A percentile compares a stretch with the other conserved stretches of the same genome.
Conservation (phyloP, 1,140 invertebrate genomes). For the Dendrolimus punctatus region DNA sequence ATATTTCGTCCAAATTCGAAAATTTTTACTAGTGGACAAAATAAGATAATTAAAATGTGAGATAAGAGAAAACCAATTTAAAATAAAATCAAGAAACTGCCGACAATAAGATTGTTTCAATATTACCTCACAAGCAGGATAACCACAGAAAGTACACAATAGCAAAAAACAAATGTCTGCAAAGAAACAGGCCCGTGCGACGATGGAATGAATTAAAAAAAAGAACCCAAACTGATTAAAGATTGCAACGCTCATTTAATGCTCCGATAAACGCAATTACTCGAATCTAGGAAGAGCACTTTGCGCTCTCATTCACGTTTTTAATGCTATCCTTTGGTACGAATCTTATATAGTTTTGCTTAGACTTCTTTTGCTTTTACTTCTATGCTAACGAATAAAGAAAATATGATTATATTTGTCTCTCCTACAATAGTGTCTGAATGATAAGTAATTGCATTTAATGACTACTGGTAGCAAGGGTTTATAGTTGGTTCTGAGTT, state of each 20-base stretch:
- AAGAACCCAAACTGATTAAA: conserved; percentile 41
- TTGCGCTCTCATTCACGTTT: conserved; percentile 21
- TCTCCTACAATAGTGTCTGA: too few species aligned
- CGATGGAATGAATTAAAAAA: conserved; percentile 19
- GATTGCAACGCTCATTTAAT: conserved; percentile 61
- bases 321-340: conserved; percentile 13
- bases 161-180: conserved; percentile 10
- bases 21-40: too few species aligned
- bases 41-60: too few species aligned
- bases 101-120: neutral
- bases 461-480: too few species aligned
- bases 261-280: conserved; percentile 63
- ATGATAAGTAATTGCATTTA: too few species aligned
- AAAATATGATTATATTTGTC: too few species aligned
- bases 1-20: too few species aligned
- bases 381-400: too few species aligned
- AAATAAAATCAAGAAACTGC: neutral
- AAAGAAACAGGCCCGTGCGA: conserved; percentile 10
- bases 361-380: too few species aligned
- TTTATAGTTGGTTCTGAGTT: too few species aligned
- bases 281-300: conserved; percentile 30
- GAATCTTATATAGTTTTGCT: neutral
- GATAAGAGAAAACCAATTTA: neutral
- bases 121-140: too few species aligned
- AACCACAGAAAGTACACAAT: neutral